Percentiles rank a stretch among this genome's conserved stretches.
These are phyloP conservation scores for Anguilla japonica DNA, from an alignment of 2,113 vertebrate genomes.

Conservation along the genomic window DNA sequence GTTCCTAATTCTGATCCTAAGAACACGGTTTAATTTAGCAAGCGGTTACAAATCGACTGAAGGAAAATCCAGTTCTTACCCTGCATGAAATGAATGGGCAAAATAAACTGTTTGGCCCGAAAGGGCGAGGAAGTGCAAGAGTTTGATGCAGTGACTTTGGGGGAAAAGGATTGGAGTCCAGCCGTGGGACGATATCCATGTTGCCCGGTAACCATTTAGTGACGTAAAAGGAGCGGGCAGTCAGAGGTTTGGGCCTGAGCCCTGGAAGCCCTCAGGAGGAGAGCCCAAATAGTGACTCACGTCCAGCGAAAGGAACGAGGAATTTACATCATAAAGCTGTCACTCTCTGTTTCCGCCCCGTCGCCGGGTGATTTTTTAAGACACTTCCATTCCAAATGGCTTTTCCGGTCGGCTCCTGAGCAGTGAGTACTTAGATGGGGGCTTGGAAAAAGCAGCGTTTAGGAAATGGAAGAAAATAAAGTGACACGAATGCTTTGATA, in stretches of 20 bases:
- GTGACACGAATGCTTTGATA: constrained; percentile 3
- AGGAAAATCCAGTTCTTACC: not conserved
- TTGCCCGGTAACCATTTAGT: not conserved
- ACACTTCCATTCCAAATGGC: constrained; percentile 6
- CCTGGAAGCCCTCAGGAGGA: not conserved
- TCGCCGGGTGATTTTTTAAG: constrained; percentile 1
- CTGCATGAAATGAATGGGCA: not conserved
- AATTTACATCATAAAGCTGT: constrained; percentile 41
- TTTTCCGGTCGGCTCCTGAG: not conserved
- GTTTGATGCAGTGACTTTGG: not conserved
- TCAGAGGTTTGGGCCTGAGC: not conserved
- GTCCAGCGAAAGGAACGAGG: constrained; percentile 24
- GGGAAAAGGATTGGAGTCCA: not conserved
- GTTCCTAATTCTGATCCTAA: too few species aligned
- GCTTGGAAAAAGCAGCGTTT: constrained; percentile 14
- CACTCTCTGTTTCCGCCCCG: constrained; percentile 24
- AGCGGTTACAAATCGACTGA: not conserved
- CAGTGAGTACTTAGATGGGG: constrained; percentile 8
- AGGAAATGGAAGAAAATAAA: not conserved
- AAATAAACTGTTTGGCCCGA: not conserved
- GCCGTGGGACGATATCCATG: not conserved
- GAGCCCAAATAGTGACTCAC: not conserved
- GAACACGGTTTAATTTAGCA: not conserved
- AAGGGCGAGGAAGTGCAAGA: not conserved
- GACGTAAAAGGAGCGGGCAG: not conserved